phyloP scores from a whole-genome alignment of 2,113 vertebrate species.

The Dicrurus megarhynchus region DNA sequence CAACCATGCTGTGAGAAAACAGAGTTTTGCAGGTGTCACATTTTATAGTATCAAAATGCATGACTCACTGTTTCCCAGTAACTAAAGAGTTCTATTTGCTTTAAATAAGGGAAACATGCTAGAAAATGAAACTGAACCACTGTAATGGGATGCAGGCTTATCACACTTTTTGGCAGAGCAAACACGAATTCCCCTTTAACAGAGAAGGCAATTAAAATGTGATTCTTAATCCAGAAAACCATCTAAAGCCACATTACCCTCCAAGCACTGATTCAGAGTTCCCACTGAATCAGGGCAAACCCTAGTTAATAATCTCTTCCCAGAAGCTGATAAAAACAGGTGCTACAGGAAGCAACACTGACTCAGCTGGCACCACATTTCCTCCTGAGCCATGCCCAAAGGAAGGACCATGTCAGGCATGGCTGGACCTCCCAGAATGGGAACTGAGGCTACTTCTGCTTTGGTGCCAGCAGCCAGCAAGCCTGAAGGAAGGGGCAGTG shows the following conservation, averaged over 20 bases:
- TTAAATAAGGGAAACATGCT: not conserved
- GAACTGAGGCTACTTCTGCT: not conserved
- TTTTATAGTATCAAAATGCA: not conserved
- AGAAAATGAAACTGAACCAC: not conserved
- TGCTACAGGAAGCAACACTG: constrained; percentile 28
- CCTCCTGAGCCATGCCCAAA: not conserved
- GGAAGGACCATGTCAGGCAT: accelerated
- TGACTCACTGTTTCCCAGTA: not conserved
- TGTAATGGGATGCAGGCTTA: not conserved
- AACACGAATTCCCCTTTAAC: not conserved
- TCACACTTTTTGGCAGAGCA: not conserved
- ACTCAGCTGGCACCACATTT: not conserved
- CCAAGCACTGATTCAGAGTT: constrained; percentile 1
- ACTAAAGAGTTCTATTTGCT: not conserved
- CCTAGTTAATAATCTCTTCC: not conserved
- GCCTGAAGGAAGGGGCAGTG: not conserved
- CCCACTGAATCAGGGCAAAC: not conserved
- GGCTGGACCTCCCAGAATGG: accelerated
- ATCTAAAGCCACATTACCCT: not conserved
- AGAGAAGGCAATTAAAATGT: constrained; percentile 7
- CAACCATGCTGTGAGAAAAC: not conserved
- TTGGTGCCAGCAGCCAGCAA: not conserved
- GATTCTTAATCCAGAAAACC: constrained; percentile 13
- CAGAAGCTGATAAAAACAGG: not conserved
- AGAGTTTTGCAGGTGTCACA: not conserved